Evolutionary conservation across 2,797 vertebrate species (phyloP), one percentile per base, ranked within the genome.

Genomic region (Esox masquinongy): DNA sequence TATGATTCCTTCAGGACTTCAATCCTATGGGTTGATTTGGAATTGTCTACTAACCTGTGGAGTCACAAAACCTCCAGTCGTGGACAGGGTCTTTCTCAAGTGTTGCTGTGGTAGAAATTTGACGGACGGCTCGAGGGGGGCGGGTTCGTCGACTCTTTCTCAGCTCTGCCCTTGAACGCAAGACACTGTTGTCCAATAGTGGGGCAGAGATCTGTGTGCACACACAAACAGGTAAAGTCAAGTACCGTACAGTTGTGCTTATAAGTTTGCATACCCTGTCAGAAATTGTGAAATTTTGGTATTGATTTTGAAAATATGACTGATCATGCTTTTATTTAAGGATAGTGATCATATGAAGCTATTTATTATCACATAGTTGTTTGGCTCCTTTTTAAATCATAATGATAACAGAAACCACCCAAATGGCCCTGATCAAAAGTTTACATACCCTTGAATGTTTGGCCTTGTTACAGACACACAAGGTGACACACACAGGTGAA

Each of bases 121-220:
- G 86, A 12, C 91, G 88, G 29, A 90, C 79, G 0, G 87, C 74
- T 78, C 93, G 94, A 0, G 96, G 89, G 0, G 91, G 91, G 3
- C 93, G 96, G 0, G 94, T 81, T 4, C 96, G 91, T 7, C 70
- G 81, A 72, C n/a, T 86, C 53, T 88, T 92, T 50, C 88, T 95
- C 75, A 97, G 93, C 82, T 92, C 92, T 36, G 92, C 96, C 85
- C 94, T 96, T 0, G 94, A 93, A 6, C 90, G 95, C 81, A 94
- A 94, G 0, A 89, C 92, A 0, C 92, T 94, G 72, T 92, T 97
- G 88, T 98, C 96, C 15, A 99, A 93, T 29, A 95, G 85, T 34
- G 92, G 86, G 22, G 85, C 66, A 0, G 94, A 92, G 85, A 90
- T 93, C 97, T 98, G 83, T 56, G 56, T 53, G 76, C 15, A 26